Evolutionary conservation across 2,113 vertebrate species (phyloP).

Genomic region (Cryptomyrus ogoouensis): DNA sequence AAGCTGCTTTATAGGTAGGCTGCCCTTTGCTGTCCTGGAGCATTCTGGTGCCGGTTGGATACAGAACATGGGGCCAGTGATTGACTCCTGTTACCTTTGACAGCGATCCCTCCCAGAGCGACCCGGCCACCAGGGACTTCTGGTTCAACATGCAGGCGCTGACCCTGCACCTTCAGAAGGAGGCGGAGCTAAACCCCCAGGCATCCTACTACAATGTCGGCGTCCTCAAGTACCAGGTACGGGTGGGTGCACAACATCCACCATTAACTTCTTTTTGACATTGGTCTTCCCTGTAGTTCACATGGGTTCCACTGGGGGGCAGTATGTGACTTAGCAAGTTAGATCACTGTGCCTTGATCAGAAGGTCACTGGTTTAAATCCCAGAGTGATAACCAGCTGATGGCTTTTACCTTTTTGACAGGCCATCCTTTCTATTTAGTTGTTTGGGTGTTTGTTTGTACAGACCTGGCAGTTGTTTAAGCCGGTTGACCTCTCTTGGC

Average conservation of each 20-base stretch:
- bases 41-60: not conserved
- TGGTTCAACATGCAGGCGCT: constrained; percentile 94
- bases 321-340: not conserved
- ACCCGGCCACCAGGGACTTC: constrained; percentile 83
- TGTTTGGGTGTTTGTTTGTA: not conserved
- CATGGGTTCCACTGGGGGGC: not conserved
- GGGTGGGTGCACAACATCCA: not conserved
- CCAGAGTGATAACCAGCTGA: not conserved
- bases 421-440: not conserved
- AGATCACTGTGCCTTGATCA: not conserved
- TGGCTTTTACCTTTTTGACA: not conserved
- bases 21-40: not conserved
- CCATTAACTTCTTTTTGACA: not conserved
- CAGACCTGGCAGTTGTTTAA: not conserved
- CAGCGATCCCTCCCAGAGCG: constrained; percentile 89
- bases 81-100: not conserved
- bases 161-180: constrained; percentile 74
- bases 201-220: constrained; percentile 88
- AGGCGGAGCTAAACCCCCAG: constrained; percentile 75
- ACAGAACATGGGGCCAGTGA: not conserved
- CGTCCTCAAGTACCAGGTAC: constrained; percentile 88
- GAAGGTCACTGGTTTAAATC: not conserved
- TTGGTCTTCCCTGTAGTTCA: not conserved
- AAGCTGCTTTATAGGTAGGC: constrained; percentile 85
- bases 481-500: not conserved